Evolutionary conservation across 1,140 invertebrate genomes (phyloP).

Genomic region (Patella vulgata): DNA sequence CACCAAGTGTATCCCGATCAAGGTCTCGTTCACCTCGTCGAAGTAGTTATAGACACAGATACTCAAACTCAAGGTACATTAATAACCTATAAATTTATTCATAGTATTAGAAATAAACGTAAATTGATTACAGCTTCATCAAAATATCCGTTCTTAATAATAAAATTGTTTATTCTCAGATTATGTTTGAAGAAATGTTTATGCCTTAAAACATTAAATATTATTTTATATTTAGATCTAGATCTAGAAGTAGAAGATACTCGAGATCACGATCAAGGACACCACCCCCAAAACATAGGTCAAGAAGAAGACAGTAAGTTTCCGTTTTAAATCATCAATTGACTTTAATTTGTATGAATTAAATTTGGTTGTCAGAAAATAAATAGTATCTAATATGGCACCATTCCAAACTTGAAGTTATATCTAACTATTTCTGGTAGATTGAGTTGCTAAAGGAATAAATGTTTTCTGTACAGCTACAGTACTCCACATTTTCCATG

Average conservation of each 20-base stretch:
- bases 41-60: constrained; percentile 19
- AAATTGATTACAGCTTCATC: neutral
- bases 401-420: constrained; percentile 19
- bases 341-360: neutral
- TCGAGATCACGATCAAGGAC: constrained; percentile 46
- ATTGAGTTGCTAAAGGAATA: neutral
- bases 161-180: neutral
- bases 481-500: neutral
- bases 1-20: constrained; percentile 34
- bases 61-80: constrained; percentile 20
- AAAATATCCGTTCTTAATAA: neutral
- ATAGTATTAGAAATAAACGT: neutral
- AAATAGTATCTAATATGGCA: constrained; percentile 7
- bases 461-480: constrained; percentile 1
- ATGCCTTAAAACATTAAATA: too few relatives aligned
- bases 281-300: constrained; percentile 24
- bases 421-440: neutral
- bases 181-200: too few relatives aligned
- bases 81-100: neutral
- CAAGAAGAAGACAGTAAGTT: constrained; percentile 6
- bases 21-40: constrained; percentile 13
- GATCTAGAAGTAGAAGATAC: constrained; percentile 30
- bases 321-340: neutral
- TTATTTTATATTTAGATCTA: constrained; percentile 27
- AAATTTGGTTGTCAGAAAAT: neutral